Base-by-base conservation (phyloP, 2,113 vertebrate genomes). In the Micromys minutus region DNA sequence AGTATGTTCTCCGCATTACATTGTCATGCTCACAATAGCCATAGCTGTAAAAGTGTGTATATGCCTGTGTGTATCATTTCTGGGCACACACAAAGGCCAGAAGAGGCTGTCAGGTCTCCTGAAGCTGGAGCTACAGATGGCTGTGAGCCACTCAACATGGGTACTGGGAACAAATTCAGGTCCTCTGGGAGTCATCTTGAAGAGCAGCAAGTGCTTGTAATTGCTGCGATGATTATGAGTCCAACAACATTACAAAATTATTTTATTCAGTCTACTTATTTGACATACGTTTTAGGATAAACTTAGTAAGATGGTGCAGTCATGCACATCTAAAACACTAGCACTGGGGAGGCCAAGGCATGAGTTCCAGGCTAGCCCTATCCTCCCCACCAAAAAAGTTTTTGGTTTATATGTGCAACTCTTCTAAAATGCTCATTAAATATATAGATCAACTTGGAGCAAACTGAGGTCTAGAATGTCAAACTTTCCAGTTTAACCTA, bases 401-500 rank as follows among this genome's bases (percentile, higher is more conserved):
- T 63, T 31, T 84, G 42, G 17, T 36, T 67, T 92, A 31, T 61
- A 84, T 72, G 52, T 91, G 36, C 47, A 93, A 74, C 26, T 88
- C n/a, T 96, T 87, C 47, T 75, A 88, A 39, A 52, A 84, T 87
- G 52, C 74, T 29, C 77, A 75, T 85, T 93, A 92, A 92, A 83
- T 36, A 3, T 61, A 45, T 39, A 39, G 29, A 85, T 75, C 55
- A 69, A 16, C 76, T 89, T 45, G 83, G 61, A 91, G 47, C 81
- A 34, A 84, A 87, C 1, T 69, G 24, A 21, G 81, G 31, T 47
- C 77, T 91, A 47, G 39, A 89, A 55, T 85, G 36, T 87, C 39
- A 19, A 90, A 4, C 59, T 34, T 97, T 87, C 45, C 50, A 90
- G 50, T 59, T 89, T 34, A 84, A n/a, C 76, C 83, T 45, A 85